Evolutionary conservation across 2,888 invertebrate genomes (phyloP), one percentile per base, ranked within the genome.

Genomic region (Lypha dubia): DNA sequence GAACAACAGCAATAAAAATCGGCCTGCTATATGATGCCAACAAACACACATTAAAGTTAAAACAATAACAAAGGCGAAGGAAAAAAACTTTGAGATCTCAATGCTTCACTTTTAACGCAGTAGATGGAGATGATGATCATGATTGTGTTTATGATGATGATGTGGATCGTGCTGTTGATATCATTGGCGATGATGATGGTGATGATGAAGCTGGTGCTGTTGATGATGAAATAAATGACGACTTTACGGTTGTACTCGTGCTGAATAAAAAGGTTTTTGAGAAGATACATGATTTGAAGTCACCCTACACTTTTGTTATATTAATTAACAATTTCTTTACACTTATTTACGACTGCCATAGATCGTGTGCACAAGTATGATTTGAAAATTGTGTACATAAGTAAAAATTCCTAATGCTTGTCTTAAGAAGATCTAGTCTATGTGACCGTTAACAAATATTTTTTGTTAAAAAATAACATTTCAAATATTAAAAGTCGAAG

Each of bases 61-160:
- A 35, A 35, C 49, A 76, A 71, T 38, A 51, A 35, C 41, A 60
- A 46, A 56, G 51, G n/a, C n/a, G 38, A 17, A 44, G 17, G 44
- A 67, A 79, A 35, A 53, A 44, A 41, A 67, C 63, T 53, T 62
- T 74, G 83, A 79, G 83, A 83, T 68, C 79, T 83, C 75, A 75
- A 84, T 84, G 84, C 75, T 71, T 84, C 70, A 71, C 71, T 80
- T 75, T 84, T 74, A 84, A 80, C 53, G 58, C 79, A 65, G 51
- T 38, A 20, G 63, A 71, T 71, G 32, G 58, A 68, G 70, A 58
- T 58, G 79, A 75, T 71, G 79, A 79, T 22, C 38, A 77, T 41
- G 76, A 82, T 71, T 24, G 65, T 22, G 60, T 65, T 56, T 17
- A 56, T 41, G 49, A 22, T 62, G 15, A 32, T 67, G 41, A 38